Evolutionary conservation across 2,113 vertebrate genomes (phyloP), one percentile per base, ranked within the genome.

Genomic region (Oceanodroma tethys): DNA sequence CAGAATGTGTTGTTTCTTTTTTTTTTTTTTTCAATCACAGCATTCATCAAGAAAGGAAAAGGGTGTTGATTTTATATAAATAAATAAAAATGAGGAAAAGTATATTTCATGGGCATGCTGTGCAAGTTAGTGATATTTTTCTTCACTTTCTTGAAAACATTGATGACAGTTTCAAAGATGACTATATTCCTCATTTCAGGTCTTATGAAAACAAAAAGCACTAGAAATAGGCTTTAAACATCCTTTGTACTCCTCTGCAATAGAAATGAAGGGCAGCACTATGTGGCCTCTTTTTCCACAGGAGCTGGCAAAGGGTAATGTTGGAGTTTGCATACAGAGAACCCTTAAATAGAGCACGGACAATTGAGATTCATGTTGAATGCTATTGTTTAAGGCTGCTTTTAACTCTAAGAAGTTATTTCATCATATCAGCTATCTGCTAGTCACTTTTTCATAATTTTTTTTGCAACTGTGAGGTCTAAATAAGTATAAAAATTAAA

Each of bases 61-160:
- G 22, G 16, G 3, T 71, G 59, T 89, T 68, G 63, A 66, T 91
- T 95, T 93, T 89, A 91, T 91, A 85, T 86, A 92, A 93, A 95
- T 83, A 93, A 93, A 90, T 81, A 94, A 90, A 91, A 81, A 36
- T 52, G 6, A 4, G 13, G 19, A 9, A 68, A 84, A 72, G 10
- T 29, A 1, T 67, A 21, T 95, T 91, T 95, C 21, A 30, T 36
- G 21, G 58, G 7, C 62, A 76, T 78, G 55, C 52, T 63, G 26
- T 65, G 36, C 56, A 67, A 95, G 73, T 92, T 75, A 43, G 48
- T 70, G 58, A 7, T 56, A 73, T 55, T 94, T 96, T 91, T 79
- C 84, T 88, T 73, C 38, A 38, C 23, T 88, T 67, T 58, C 53
- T 45, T 81, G 45, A 53, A 93, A 88, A 88, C 20, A 56, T 4